Base-by-base conservation (phyloP, 2,888 invertebrate genomes). In the Acheta domesticus region DNA sequence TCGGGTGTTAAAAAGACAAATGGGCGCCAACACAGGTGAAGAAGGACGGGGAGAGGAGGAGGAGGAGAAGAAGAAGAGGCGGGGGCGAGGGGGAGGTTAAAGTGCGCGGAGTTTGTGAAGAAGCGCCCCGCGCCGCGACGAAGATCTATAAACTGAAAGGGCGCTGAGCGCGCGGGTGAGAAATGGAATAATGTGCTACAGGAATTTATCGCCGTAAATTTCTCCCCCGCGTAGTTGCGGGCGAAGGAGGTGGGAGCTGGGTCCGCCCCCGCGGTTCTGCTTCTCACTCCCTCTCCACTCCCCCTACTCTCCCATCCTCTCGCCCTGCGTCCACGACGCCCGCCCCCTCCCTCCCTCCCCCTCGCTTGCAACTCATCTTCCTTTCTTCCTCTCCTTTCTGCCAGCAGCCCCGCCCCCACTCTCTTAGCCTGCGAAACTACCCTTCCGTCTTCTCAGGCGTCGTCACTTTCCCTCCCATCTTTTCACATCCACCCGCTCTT, bases 1-100 rank as follows among this genome's bases (percentile, higher is more conserved):
- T 78, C 75, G 80, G 77, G 78, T 80, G 80, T 80, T 80, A 80
- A 80, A 80, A 80, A 80, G 80, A 80, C 80, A 77, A 77, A 80
- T 80, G 80, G 78, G 75, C 75, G 80, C 48, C 50, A 75, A 75
- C 80, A 75, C 80, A 80, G 80, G 80, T 80, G 80, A 74, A 78
- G 75, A 48, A 48, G 80, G 76, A 76, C 50, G 79, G 79, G 48
- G 76, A n/a, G 48, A 76, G 14, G 73, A 76, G 11, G 76, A 76
- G 48, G 76, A 75, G 48, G 50, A 12, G 76, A 48, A 19, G 76
- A 76, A 79, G 49, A 76, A 76, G 76, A n/a, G 12, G 76, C 5
- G 76, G 49, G n/a, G 48, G 49, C n/a, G 48, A 48, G 76, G 48
- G 73, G n/a, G 76, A 79, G 79, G 62, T 62, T 62, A 62, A 14